Percentiles rank a stretch among this genome's conserved stretches.
These are phyloP conservation scores for Sebastes wilsoni DNA, from an alignment of 2,797 vertebrate species.

Conservation along the genomic window DNA sequence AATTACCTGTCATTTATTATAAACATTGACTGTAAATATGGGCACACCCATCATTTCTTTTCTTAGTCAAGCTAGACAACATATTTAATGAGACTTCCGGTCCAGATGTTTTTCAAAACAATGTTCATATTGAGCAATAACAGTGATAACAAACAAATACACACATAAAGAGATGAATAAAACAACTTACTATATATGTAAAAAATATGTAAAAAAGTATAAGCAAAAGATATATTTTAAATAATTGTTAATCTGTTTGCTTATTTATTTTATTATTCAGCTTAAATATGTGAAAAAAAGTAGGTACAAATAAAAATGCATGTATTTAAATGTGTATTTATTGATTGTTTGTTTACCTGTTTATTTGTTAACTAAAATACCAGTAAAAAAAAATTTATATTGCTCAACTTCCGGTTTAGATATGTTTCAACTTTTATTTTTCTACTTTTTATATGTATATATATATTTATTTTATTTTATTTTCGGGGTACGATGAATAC, in stretches of 20 bases:
- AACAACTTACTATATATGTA: too few species aligned
- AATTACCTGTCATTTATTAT: not conserved
- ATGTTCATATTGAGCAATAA: not conserved
- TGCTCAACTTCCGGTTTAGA: too few species aligned
- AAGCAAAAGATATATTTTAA: not conserved
- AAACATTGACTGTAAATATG: not conserved
- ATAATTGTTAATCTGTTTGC: not conserved
- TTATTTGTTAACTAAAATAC: not conserved
- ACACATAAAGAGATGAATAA: not conserved
- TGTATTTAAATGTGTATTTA: too few species aligned
- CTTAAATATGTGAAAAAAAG: rapidly evolving
- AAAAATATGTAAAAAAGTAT: rapidly evolving
- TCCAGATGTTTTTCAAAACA: conserved; percentile 4
- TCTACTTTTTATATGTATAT: too few species aligned
- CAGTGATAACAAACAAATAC: not conserved
- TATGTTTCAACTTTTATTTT: too few species aligned
- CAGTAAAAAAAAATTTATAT: too few species aligned
- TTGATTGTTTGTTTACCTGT: not conserved
- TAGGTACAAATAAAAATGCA: rapidly evolving
- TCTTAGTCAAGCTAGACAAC: not conserved
- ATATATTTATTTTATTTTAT: too few species aligned
- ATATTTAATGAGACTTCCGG: conserved; percentile 12
- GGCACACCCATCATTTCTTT: not conserved
- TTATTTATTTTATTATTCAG: not conserved
- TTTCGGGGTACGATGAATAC: too few species aligned